These are phyloP conservation scores for Rallus limicola DNA, from an alignment of 2,113 vertebrate genomes.

Conservation along the genomic window DNA sequence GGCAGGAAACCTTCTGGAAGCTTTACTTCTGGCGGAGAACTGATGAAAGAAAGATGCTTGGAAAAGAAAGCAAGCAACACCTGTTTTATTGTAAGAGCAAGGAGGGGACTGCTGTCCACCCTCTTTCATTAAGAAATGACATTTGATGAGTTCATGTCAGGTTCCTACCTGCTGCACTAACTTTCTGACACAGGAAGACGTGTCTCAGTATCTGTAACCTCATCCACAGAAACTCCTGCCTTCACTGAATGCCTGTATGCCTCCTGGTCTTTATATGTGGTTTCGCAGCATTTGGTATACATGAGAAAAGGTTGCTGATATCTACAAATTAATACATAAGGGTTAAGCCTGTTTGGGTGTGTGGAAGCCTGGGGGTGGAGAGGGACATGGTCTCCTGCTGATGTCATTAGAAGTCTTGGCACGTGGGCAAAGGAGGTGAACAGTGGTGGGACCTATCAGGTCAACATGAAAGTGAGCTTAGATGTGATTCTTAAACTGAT, in stretches of 20 bases:
- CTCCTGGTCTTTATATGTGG: background rate
- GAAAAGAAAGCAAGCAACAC: background rate
- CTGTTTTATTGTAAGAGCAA: background rate
- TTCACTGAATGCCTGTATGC: background rate
- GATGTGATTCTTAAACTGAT: background rate
- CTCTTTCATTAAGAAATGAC: background rate
- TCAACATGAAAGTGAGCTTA: background rate
- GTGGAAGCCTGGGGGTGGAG: background rate
- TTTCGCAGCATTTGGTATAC: background rate
- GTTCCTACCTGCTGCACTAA: background rate
- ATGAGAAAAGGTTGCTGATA: background rate
- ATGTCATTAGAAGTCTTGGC: background rate
- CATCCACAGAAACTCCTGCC: background rate
- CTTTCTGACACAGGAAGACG: background rate
- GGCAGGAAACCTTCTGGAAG: background rate
- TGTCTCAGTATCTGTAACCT: background rate
- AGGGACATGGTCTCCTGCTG: background rate
- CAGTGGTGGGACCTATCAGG: background rate
- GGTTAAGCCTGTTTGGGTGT: background rate
- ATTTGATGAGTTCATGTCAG: background rate
- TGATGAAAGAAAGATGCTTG: background rate
- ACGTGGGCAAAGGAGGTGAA: background rate
- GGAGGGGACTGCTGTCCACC: background rate
- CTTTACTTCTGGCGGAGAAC: background rate
- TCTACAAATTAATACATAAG: background rate